Evolutionary conservation across 2,888 invertebrate species (phyloP).

Genomic region (Heliothis peltigera): DNA sequence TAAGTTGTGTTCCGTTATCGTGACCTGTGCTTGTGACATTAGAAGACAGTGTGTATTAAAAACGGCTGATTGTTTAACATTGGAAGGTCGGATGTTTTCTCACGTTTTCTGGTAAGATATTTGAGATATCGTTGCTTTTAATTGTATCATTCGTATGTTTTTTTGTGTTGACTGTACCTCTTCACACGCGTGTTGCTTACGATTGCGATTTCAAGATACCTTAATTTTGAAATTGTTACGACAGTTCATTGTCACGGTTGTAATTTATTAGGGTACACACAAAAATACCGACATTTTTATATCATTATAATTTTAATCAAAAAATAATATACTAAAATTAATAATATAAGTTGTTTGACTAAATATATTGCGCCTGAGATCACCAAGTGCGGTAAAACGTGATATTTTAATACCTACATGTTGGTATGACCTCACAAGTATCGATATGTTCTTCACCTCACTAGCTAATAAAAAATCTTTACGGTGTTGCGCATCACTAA

Average conservation of each 20-base stretch:
- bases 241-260: slow-evolving; percentile 65
- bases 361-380: slow-evolving; percentile 55
- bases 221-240: slow-evolving; percentile 54
- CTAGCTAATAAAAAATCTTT: slow-evolving; percentile 44
- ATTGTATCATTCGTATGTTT: slow-evolving; percentile 71
- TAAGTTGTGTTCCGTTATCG: slow-evolving; percentile 81
- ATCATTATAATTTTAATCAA: slow-evolving; percentile 6
- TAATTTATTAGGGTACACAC: slow-evolving; percentile 32
- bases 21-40: slow-evolving; percentile 84
- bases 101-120: slow-evolving; percentile 79
- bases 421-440: slow-evolving; percentile 56
- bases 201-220: slow-evolving; percentile 44
- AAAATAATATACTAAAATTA: slow-evolving; percentile 11
- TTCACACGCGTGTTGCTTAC: slow-evolving; percentile 59
- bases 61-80: slow-evolving; percentile 66
- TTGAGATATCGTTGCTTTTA: slow-evolving; percentile 71
- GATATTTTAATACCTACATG: slow-evolving; percentile 56
- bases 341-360: slow-evolving; percentile 42
- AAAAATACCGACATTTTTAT: slow-evolving; percentile 22
- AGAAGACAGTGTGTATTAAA: slow-evolving; percentile 67
- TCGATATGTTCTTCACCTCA: slow-evolving; percentile 45
- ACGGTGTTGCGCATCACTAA: slow-evolving; percentile 48
- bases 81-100: slow-evolving; percentile 83
- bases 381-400: slow-evolving; percentile 51
- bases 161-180: slow-evolving; percentile 57